Base-by-base conservation (phyloP, 2,797 vertebrate genomes). In the Semotilus atromaculatus region DNA sequence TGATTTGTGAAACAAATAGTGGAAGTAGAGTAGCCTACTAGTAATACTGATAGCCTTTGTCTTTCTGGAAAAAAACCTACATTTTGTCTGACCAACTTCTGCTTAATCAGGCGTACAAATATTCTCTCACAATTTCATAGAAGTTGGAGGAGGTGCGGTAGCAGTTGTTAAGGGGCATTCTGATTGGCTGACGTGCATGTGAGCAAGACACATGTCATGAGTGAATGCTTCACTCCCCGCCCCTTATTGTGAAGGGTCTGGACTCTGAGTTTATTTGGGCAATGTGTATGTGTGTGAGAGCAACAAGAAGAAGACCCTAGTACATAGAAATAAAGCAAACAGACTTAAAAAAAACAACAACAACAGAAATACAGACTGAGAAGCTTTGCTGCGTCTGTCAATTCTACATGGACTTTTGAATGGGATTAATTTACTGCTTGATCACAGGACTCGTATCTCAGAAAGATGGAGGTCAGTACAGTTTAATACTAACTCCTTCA, bases 391-490 rank as follows among this genome's bases (percentile, higher is more conserved):
- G 79, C 70, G 7, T 36, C 26, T 67, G 86, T 86, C 80, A 86
- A 71, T 83, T 88, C 73, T 92, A 88, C 92, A 48, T 75, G 67
- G 38, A 34, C 74, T n/a, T 80, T 53, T 88, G 87, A 86, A 91
- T 86, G 53, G 84, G 86, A 88, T 77, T 72, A 76, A 83, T 80
- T 23, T 18, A 78, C 73, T 71, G 74, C 43, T 58, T 77, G n/a
- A 72, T 86, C 76, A 89, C 58, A 51, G 64, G 88, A 85, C 62
- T 82, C 67, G 4, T 21, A 80, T 55, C 5, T 66, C 29, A 78
- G 62, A 38, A 85, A 92, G 62, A 92, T 92, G 92, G 91, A 94
- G 95, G 95, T 95, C 89, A 93, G 94, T 91, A 29, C 58, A 26
- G 13, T 55, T 71, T 1, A 62, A n/a, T n/a, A n/a, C n/a, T n/a